These are phyloP conservation scores for Parnassius mnemosyne DNA, from an alignment of 2,888 invertebrate species.

Conservation along the genomic window DNA sequence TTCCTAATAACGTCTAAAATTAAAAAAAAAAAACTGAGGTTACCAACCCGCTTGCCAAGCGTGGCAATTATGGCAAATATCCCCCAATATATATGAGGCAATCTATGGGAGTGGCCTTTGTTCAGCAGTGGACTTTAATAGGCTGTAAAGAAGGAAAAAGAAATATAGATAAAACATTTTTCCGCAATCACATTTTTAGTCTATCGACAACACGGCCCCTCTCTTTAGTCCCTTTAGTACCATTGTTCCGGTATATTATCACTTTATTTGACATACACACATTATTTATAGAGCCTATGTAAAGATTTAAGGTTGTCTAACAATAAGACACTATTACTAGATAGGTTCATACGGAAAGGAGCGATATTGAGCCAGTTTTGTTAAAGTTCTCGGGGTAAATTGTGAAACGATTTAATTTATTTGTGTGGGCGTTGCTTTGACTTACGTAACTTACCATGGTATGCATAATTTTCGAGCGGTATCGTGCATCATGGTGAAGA, in stretches of 20 bases:
- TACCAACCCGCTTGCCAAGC: too few species aligned
- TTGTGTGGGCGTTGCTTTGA: constrained; percentile 32
- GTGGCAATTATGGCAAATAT: too few species aligned
- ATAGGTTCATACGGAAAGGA: constrained; percentile 45
- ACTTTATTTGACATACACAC: constrained; percentile 61
- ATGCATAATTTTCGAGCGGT: constrained; percentile 37
- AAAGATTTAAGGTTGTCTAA: constrained; percentile 62
- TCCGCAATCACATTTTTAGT: not conserved
- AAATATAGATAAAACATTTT: not conserved
- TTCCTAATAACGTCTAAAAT: too few species aligned
- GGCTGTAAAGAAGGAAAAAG: not conserved
- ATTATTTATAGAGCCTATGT: constrained; percentile 60
- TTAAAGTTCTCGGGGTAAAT: constrained; percentile 47
- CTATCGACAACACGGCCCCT: constrained; percentile 36
- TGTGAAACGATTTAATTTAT: constrained; percentile 36
- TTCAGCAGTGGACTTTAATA: too few species aligned
- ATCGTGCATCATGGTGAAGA: constrained; percentile 32
- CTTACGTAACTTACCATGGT: constrained; percentile 30
- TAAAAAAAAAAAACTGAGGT: too few species aligned
- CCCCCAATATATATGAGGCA: too few species aligned
- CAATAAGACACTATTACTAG: constrained; percentile 52
- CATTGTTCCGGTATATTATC: constrained; percentile 66
- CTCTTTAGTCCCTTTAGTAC: constrained; percentile 47
- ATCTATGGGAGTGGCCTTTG: too few species aligned
- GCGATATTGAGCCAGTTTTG: constrained; percentile 47